Conservation (phyloP, 2,888 invertebrate species). For the Synergus umbraculus region DNA sequence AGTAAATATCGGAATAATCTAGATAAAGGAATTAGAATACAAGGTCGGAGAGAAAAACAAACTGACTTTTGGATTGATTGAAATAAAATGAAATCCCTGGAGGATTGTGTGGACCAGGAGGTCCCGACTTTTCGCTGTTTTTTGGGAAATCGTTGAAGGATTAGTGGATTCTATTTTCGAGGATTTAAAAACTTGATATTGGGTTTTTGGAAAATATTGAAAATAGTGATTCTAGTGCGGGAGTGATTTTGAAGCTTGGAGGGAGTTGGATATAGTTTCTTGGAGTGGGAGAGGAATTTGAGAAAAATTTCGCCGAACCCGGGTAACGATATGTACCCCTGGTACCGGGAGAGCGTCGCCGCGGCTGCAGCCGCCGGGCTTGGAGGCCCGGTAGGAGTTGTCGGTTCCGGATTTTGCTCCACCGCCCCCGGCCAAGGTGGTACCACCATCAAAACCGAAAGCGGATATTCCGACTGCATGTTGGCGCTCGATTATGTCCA, state of each 20-base stretch:
- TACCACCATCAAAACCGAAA: slow-evolving; percentile 83
- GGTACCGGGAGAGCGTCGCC: slow-evolving; percentile 81
- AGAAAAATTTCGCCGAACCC: slow-evolving; percentile 60
- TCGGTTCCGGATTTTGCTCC: slow-evolving; percentile 79
- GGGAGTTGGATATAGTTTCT: slow-evolving; percentile 9
- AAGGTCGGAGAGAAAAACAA: background rate
- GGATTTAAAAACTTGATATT: background rate
- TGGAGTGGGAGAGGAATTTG: slow-evolving; percentile 45
- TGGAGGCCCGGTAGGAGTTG: slow-evolving; percentile 75
- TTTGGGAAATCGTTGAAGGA: background rate
- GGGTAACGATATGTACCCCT: slow-evolving; percentile 80
- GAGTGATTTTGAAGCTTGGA: slow-evolving; percentile 44
- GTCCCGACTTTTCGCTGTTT: background rate
- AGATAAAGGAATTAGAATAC: background rate
- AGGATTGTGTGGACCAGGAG: background rate
- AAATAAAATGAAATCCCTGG: slow-evolving; percentile 1
- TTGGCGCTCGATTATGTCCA: slow-evolving; percentile 84
- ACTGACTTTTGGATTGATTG: background rate
- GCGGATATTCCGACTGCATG: slow-evolving; percentile 86
- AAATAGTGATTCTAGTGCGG: background rate
- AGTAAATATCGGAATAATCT: background rate
- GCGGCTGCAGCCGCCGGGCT: slow-evolving; percentile 79
- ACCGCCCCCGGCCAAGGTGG: slow-evolving; percentile 74
- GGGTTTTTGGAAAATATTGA: background rate
- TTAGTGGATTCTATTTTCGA: background rate